Percentiles rank a stretch among this genome's conserved stretches.
These are phyloP conservation scores for Rhodophaea formosa DNA, from an alignment of 2,888 invertebrate genomes.

Conservation along the genomic window DNA sequence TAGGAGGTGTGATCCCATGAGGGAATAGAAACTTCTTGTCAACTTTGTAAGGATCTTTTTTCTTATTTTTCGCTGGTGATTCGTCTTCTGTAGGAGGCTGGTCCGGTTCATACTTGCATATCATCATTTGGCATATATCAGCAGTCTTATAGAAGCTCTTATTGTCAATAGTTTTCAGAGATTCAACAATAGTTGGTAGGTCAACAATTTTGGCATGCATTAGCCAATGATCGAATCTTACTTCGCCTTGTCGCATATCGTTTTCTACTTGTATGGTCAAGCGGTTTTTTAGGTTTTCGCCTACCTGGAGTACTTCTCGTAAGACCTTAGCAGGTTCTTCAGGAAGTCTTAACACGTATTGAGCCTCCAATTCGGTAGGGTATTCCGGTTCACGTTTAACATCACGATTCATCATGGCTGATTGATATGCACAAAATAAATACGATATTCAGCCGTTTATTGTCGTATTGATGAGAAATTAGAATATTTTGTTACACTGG, in stretches of 20 bases:
- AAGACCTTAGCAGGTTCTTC: slow-evolving; percentile 88
- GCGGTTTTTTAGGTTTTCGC: slow-evolving; percentile 90
- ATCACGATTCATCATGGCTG: slow-evolving; percentile 55
- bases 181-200: slow-evolving; percentile 94
- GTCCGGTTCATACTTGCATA: slow-evolving; percentile 94
- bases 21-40: slow-evolving; percentile 97
- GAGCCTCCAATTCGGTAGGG: slow-evolving; percentile 89
- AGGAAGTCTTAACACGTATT: slow-evolving; percentile 90
- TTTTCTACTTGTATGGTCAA: slow-evolving; percentile 91
- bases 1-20: slow-evolving; percentile 97
- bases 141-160: slow-evolving; percentile 99
- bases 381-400: slow-evolving; percentile 62
- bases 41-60: slow-evolving; percentile 89
- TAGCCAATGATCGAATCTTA: slow-evolving; percentile 93
- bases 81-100: slow-evolving; percentile 88
- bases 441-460: background rate
- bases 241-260: slow-evolving; percentile 93
- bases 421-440: background rate
- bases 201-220: slow-evolving; percentile 95
- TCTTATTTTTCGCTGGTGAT: slow-evolving; percentile 88
- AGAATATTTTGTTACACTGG: too few species aligned
- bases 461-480: background rate
- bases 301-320: slow-evolving; percentile 87
- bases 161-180: slow-evolving; percentile 96
- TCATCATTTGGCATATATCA: slow-evolving; percentile 95